Evolutionary conservation across 2,888 invertebrate genomes (phyloP), one percentile per base, ranked within the genome.

Genomic region (Eupeodes luniger): DNA sequence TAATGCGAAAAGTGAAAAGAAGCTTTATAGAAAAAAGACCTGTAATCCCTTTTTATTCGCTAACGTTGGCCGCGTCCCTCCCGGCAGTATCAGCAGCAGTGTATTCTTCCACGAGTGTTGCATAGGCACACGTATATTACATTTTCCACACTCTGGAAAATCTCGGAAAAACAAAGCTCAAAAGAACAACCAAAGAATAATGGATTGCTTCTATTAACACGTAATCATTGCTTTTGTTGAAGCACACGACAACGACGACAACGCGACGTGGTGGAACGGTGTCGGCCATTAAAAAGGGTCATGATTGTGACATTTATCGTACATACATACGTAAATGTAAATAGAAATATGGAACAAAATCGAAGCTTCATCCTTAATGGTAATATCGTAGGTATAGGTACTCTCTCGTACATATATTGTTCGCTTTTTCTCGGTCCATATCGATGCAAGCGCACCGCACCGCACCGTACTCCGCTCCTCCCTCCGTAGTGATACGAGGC

Each of bases 151-250:
- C 55, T 70, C 51, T 27, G 2, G 27, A 40, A 36, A 66, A 72
- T 16, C 10, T 47, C 27, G 64, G 12, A 10, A 64, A 40, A 27
- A 75, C 27, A 40, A 51, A 51, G 44, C 61, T 53, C 55, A 57
- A 69, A 44, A 49, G n/a, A 80, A 72, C 51, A 62, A 76, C 66
- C 64, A 70, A 40, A 40, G 51, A 69, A 76, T 80, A 85, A 84
- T 69, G 79, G 64, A 85, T 85, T 57, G 64, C 51, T 85, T 80
- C 75, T 85, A 85, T 85, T 85, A 85, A 85, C 76, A 85, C 81
- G 81, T 81, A 85, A 85, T 85, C 80, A 81, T 85, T 85, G 80
- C 75, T 62, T 62, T 49, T 51, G 66, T 66, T 51, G 47, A 40
- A 40, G 40, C 40, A 40, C 9, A 40, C 9, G 9, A 27, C 27